phyloP scores from a whole-genome alignment of 2,113 vertebrate genomes.

The Psittacus erithacus region DNA sequence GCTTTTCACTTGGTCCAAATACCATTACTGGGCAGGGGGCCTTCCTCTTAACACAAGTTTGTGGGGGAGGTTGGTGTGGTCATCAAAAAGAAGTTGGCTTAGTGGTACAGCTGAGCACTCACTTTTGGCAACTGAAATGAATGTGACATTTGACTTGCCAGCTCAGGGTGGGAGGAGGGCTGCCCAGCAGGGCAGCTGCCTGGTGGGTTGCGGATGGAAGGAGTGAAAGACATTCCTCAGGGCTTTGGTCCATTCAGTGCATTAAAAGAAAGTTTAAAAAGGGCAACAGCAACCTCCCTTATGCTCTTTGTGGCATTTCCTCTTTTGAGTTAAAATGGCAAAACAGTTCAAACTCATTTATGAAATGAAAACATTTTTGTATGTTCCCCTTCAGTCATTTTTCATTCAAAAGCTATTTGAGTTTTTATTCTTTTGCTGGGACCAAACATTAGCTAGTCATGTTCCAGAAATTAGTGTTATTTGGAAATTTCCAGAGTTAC shows the following conservation, averaged over 20 bases:
- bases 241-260: not conserved
- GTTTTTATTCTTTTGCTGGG: not conserved
- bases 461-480: not conserved
- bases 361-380: not conserved
- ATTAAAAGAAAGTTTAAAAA: not conserved
- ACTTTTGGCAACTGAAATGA: not conserved
- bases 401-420: not conserved
- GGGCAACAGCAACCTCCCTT: not conserved
- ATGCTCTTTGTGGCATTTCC: not conserved
- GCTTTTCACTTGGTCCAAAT: not conserved
- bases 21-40: accelerated
- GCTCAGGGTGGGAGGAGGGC: not conserved
- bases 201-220: not conserved
- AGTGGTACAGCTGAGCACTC: not conserved
- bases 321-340: not conserved
- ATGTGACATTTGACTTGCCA: not conserved
- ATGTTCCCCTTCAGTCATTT: not conserved
- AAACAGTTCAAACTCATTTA: not conserved
- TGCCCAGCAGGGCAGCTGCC: not conserved
- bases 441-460: not conserved
- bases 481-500: not conserved
- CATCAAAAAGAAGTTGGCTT: not conserved
- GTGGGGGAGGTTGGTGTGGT: not conserved
- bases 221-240: not conserved
- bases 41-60: not conserved